These are phyloP conservation scores for Oncorhynchus gorbuscha DNA, from an alignment of 2,113 vertebrate genomes.

Conservation along the genomic window DNA sequence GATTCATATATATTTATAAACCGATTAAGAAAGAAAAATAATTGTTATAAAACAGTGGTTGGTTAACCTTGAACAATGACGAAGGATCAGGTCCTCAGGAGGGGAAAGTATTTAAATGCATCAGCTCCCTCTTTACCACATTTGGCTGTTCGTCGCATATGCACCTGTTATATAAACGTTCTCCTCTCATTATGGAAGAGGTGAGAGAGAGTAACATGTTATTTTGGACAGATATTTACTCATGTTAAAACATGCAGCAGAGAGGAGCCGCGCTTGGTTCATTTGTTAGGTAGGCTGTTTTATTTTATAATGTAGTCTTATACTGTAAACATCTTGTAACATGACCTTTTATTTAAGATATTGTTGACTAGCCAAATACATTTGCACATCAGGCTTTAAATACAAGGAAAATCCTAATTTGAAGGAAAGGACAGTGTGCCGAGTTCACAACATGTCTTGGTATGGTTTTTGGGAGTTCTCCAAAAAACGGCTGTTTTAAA, in stretches of 20 bases:
- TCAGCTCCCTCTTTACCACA: conserved; percentile 17
- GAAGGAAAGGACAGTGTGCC: not conserved
- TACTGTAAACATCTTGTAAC: no score
- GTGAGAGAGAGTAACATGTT: not conserved
- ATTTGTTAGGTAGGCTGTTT: not conserved
- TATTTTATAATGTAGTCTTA: not conserved
- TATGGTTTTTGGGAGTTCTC: conserved; percentile 58
- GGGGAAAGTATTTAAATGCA: conserved; percentile 42
- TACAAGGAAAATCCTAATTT: not conserved
- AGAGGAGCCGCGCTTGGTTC: not conserved
- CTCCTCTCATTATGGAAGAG: not conserved
- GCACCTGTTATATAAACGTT: not conserved
- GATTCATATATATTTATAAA: conserved; percentile 75
- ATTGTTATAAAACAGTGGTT: conserved; percentile 69
- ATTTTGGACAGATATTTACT: not conserved
- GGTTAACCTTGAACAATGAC: conserved; percentile 66
- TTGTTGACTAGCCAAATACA: not conserved
- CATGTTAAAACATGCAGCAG: not conserved
- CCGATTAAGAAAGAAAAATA: conserved; percentile 70
- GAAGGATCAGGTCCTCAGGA: conserved; percentile 50
- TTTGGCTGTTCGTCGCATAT: conserved; percentile 19
- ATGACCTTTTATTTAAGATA: not conserved
- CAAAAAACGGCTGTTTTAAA: conserved; percentile 49
- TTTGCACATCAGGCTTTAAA: not conserved
- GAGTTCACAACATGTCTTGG: not conserved